Conservation (phyloP, 2,113 vertebrate species). For the Strix aluco region DNA sequence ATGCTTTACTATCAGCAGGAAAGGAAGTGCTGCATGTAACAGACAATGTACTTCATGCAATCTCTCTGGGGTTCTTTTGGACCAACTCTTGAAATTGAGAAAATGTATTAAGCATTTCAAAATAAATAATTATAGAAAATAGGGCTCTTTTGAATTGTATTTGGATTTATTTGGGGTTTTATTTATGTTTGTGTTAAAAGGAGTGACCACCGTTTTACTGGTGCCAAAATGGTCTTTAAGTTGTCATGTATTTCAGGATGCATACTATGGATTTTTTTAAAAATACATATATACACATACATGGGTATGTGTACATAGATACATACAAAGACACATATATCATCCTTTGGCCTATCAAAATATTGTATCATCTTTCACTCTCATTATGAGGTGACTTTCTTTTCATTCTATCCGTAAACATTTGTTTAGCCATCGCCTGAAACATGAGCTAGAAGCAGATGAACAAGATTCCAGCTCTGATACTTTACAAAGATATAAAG, state of each 20-base stretch:
- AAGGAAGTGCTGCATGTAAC: not conserved
- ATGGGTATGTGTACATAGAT: not conserved
- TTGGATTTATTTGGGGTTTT: not conserved
- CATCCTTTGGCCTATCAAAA: not conserved
- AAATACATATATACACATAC: not conserved
- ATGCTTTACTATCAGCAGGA: not conserved
- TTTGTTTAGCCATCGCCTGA: not conserved
- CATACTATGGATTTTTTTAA: not conserved
- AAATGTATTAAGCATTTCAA: not conserved
- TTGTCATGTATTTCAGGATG: not conserved
- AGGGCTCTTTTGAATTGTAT: not conserved
- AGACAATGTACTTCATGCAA: not conserved
- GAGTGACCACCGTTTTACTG: fast-evolving
- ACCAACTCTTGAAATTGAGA: not conserved
- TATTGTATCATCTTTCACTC: not conserved
- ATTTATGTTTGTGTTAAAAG: not conserved
- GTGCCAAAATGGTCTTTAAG: not conserved
- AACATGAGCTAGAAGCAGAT: not conserved
- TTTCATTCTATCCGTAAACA: not conserved
- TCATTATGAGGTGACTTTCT: not conserved
- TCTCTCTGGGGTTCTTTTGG: not conserved
- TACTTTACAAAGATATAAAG: not conserved
- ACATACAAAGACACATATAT: not conserved
- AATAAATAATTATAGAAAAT: not conserved
- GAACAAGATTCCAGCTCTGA: not conserved